Conservation (phyloP, 1,140 invertebrate species). For the Trichomalopsis sarcophagae region DNA sequence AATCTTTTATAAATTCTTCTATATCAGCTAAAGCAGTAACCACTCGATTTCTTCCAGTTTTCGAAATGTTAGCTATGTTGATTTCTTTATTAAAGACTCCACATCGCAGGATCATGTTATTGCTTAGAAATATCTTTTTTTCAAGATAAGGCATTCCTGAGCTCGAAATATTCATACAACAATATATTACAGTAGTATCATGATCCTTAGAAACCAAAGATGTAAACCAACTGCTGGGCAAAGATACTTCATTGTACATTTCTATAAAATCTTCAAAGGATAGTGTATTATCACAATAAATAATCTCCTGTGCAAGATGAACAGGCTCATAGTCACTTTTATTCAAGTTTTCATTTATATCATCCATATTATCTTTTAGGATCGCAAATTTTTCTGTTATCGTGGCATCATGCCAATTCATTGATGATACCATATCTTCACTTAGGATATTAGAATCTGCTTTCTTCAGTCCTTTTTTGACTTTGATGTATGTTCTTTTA, state of each 20-base stretch:
- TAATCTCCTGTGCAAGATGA: background rate
- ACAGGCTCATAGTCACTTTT: slow-evolving; percentile 4
- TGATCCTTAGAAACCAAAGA: slow-evolving; percentile 66
- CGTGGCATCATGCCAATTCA: background rate
- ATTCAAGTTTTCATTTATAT: slow-evolving; percentile 5
- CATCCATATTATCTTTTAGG: background rate
- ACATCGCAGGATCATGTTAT: slow-evolving; percentile 68
- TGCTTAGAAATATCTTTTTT: slow-evolving; percentile 69
- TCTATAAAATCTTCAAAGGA: slow-evolving; percentile 71
- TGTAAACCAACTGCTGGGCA: slow-evolving; percentile 67
- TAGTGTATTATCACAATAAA: slow-evolving; percentile 55
- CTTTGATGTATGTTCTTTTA: background rate
- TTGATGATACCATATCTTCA: slow-evolving; percentile 30
- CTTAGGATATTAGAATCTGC: slow-evolving; percentile 10
- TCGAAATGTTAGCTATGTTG: slow-evolving; percentile 65
- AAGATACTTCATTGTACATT: slow-evolving; percentile 65
- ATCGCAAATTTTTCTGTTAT: slow-evolving; percentile 14
- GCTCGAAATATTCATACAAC: slow-evolving; percentile 63
- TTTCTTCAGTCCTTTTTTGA: slow-evolving; percentile 5
- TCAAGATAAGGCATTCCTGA: slow-evolving; percentile 66
- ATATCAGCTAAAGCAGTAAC: slow-evolving; percentile 63
- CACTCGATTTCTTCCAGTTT: slow-evolving; percentile 57
- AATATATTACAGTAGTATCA: slow-evolving; percentile 66
- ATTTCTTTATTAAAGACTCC: slow-evolving; percentile 64
- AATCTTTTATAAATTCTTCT: slow-evolving; percentile 69